A percentile compares a stretch with the other conserved stretches of the same genome.
Evolutionary conservation across 2,797 vertebrate species (phyloP).

Genomic region (Falco columbarius): DNA sequence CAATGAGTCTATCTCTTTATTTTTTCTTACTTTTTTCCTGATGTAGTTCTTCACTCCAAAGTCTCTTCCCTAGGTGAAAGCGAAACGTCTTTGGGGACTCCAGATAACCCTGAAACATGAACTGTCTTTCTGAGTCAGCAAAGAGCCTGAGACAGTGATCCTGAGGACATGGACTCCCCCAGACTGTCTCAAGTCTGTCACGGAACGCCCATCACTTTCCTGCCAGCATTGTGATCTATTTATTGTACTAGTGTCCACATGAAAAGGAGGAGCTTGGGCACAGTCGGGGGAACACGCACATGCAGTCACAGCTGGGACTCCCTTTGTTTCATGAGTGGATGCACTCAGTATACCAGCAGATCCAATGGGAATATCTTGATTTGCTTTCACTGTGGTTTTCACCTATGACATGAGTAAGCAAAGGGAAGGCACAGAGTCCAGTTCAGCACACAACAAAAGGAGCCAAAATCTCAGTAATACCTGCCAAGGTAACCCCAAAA

Average conservation of each 20-base stretch:
- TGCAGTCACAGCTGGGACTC: fast-evolving
- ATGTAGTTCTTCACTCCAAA: neutral
- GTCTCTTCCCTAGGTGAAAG: neutral
- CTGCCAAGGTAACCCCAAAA: neutral
- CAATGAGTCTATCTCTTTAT: neutral
- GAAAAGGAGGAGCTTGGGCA: neutral
- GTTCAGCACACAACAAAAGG: neutral
- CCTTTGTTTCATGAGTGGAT: neutral
- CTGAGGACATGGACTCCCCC: neutral
- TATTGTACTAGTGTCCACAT: neutral
- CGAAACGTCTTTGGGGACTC: neutral
- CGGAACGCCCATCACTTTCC: neutral
- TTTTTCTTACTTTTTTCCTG: neutral
- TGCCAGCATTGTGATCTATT: neutral
- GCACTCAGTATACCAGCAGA: neutral
- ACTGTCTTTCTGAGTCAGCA: neutral
- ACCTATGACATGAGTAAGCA: neutral
- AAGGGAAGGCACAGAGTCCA: neutral
- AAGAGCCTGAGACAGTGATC: neutral
- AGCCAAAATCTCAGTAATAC: neutral
- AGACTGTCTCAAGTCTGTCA: neutral
- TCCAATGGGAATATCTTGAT: neutral
- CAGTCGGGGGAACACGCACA: neutral
- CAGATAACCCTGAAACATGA: neutral
- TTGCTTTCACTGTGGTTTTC: neutral